A percentile compares a stretch with the other conserved stretches of the same genome.
These are phyloP conservation scores for Hipparchia semele DNA, from an alignment of 2,888 invertebrate species.

Conservation along the genomic window DNA sequence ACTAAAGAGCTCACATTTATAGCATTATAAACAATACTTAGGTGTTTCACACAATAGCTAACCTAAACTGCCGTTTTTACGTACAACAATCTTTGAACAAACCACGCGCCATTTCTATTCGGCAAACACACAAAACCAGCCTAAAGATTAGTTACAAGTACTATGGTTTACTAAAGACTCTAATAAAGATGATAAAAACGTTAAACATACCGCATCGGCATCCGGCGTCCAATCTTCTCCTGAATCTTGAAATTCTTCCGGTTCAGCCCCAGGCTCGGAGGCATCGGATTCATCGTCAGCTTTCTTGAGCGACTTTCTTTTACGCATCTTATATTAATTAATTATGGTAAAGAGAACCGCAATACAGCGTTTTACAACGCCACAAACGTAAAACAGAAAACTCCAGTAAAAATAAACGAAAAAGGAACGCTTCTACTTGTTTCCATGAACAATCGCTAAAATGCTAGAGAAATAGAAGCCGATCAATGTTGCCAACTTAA, in stretches of 20 bases:
- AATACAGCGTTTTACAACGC: conserved; percentile 29
- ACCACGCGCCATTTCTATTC: conserved; percentile 42
- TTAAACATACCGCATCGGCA: conserved; percentile 71
- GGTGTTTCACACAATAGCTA: not conserved
- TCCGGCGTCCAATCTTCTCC: conserved; percentile 83
- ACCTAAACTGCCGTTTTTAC: conserved; percentile 41
- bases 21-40: not conserved
- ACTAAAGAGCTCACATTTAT: not conserved
- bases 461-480: conserved; percentile 26
- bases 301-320: conserved; percentile 76
- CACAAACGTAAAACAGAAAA: conserved; percentile 24
- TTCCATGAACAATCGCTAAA: conserved; percentile 29
- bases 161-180: not conserved
- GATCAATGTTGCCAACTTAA: conserved; percentile 31
- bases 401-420: conserved; percentile 34
- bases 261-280: conserved; percentile 73
- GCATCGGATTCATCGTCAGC: conserved; percentile 76
- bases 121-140: conserved; percentile 12
- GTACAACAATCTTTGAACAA: conserved; percentile 28
- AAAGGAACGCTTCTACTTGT: conserved; percentile 37
- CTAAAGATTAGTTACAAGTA: not conserved
- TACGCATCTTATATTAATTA: conserved; percentile 62
- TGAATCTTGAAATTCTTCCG: conserved; percentile 81
- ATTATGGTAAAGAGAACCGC: conserved; percentile 19
- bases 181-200: not conserved